Conservation (phyloP, 2,888 invertebrate species). For the Dromius quadrimaculatus region DNA sequence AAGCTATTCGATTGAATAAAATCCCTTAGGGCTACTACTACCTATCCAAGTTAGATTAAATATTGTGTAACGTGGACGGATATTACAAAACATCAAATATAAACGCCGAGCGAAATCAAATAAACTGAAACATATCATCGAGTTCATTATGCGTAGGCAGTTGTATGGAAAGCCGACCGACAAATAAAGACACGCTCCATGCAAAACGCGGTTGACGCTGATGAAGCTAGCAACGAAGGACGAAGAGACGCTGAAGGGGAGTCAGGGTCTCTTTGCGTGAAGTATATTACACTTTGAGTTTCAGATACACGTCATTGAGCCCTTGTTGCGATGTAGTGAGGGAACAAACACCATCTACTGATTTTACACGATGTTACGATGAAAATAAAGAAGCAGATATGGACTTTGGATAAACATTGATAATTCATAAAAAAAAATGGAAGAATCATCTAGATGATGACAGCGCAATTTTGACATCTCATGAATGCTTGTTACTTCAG, state of each 20-base stretch:
- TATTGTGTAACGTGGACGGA: neutral
- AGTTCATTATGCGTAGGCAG: conserved; percentile 40
- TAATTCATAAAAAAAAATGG: neutral
- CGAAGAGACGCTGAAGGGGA: neutral
- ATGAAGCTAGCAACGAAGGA: conserved; percentile 18
- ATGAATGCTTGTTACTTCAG: no score
- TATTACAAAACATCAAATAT: conserved; percentile 31
- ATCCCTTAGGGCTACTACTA: no score
- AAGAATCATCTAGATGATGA: neutral
- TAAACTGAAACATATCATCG: conserved; percentile 36
- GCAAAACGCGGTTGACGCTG: conserved; percentile 9
- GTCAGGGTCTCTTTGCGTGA: conserved; percentile 33
- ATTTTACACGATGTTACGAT: conserved; percentile 47
- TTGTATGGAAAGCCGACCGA: conserved; percentile 24
- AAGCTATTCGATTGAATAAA: no score
- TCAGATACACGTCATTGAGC: conserved; percentile 54
- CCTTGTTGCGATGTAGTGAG: neutral
- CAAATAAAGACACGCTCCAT: conserved; percentile 35
- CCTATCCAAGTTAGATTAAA: no score
- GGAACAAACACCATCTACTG: conserved; percentile 25
- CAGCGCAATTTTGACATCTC: no score
- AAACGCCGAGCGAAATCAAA: conserved; percentile 30
- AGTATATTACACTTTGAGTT: conserved; percentile 54
- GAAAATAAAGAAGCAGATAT: conserved; percentile 8
- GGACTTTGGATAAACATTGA: neutral